These are phyloP conservation scores for Petrosia ficiformis DNA, from an alignment of 37 sponge, comb jelly and placozoan genomes.

Conservation along the genomic window DNA sequence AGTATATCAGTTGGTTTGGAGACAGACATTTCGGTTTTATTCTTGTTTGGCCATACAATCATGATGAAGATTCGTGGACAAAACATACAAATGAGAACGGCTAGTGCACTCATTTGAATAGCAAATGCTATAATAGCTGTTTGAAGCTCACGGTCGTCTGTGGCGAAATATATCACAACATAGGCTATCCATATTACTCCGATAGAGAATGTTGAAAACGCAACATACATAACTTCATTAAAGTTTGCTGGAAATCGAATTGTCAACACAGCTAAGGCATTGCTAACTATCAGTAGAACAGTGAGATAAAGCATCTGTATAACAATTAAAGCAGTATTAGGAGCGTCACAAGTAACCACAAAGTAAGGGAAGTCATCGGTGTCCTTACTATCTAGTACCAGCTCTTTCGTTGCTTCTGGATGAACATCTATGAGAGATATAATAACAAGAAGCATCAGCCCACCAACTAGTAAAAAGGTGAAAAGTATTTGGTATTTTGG, in stretches of 20 bases:
- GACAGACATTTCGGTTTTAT: too few species aligned
- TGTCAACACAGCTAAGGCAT: slow-evolving; percentile 56
- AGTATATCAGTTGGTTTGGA: too few species aligned
- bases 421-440: slow-evolving; percentile 16
- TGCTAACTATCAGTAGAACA: slow-evolving; percentile 43
- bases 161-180: slow-evolving; percentile 45
- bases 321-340: slow-evolving; percentile 26
- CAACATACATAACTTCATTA: slow-evolving; percentile 69
- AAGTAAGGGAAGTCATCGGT: slow-evolving; percentile 20
- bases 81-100: slow-evolving; percentile 50
- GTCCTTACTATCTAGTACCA: neutral
- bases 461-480: slow-evolving; percentile 45
- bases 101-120: slow-evolving; percentile 42
- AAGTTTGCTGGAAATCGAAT: slow-evolving; percentile 74
- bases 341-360: slow-evolving; percentile 37
- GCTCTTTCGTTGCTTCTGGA: slow-evolving; percentile 11
- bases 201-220: slow-evolving; percentile 55
- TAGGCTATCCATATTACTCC: slow-evolving; percentile 61
- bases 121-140: slow-evolving; percentile 37
- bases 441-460: slow-evolving; percentile 35
- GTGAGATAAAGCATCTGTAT: slow-evolving; percentile 43
- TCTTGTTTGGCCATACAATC: slow-evolving; percentile 26
- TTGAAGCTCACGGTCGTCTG: slow-evolving; percentile 25
- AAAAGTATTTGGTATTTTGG: slow-evolving; percentile 62
- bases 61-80: slow-evolving; percentile 63